Evolutionary conservation across 2,113 vertebrate species (phyloP).

Genomic region (Corynorhinus townsendii): DNA sequence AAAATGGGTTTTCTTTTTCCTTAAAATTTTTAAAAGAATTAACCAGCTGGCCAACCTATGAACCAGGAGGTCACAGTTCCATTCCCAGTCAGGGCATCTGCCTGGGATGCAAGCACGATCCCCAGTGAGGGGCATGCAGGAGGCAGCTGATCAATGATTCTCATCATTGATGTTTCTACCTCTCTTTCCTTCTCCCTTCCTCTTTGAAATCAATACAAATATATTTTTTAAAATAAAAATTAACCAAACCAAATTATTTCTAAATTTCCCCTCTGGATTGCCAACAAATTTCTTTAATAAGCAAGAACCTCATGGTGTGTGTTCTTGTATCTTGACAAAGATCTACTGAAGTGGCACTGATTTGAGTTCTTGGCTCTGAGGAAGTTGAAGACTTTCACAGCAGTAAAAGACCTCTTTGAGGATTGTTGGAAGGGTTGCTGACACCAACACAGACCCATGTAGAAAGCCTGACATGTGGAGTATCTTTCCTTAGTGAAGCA

Average conservation of each 20-base stretch:
- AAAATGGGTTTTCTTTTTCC: background rate
- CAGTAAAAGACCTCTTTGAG: conserved; percentile 18
- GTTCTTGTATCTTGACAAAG: conserved; percentile 33
- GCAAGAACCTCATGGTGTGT: background rate
- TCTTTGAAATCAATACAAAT: too few species aligned
- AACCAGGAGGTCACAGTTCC: too few species aligned
- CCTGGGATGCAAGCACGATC: too few species aligned
- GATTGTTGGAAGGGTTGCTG: conserved; percentile 38
- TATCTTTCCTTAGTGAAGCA: conserved; percentile 43
- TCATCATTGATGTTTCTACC: too few species aligned
- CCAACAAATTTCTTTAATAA: background rate
- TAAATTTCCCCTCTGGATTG: conserved; percentile 3
- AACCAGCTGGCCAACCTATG: background rate
- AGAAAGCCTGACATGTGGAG: conserved; percentile 39
- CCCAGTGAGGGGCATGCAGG: too few species aligned
- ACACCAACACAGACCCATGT: conserved; percentile 22
- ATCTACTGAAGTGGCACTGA: background rate
- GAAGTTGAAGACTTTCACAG: conserved; percentile 31
- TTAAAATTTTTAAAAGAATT: background rate
- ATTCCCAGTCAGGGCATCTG: too few species aligned
- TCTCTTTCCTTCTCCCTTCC: too few species aligned
- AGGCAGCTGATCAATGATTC: too few species aligned
- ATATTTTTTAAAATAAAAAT: background rate
- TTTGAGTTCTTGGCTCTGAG: conserved; percentile 9
- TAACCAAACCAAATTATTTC: background rate